Evolutionary conservation across 2,888 invertebrate species (phyloP).

Genomic region (Crossocerus cetratus): DNA sequence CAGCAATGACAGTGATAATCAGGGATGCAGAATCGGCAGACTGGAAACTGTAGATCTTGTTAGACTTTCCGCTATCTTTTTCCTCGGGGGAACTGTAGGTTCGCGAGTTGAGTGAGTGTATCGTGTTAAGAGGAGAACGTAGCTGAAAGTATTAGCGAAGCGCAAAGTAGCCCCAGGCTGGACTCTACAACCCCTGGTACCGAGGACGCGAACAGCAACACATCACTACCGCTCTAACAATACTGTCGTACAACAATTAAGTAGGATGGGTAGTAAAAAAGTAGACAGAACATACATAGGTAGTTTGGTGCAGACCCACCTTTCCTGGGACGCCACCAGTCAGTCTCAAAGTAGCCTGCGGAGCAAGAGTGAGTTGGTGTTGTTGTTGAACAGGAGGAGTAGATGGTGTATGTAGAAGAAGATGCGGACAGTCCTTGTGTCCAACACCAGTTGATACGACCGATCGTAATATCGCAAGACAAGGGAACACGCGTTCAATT

Average conservation of each 20-base stretch:
- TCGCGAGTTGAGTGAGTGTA: neutral
- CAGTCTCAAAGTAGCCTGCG: slow-evolving; percentile 97
- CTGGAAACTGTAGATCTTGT: neutral
- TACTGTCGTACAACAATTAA: slow-evolving; percentile 59
- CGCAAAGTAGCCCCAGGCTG: slow-evolving; percentile 39
- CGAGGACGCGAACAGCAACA: slow-evolving; percentile 41
- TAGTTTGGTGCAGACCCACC: slow-evolving; percentile 84
- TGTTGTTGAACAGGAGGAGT: slow-evolving; percentile 76
- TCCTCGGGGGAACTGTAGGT: neutral
- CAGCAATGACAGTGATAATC: slow-evolving; percentile 27
- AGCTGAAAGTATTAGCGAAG: slow-evolving; percentile 27
- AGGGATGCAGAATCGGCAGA: slow-evolving; percentile 40
- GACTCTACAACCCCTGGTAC: slow-evolving; percentile 49
- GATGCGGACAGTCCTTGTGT: slow-evolving; percentile 83
- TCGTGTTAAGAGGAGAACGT: slow-evolving; percentile 12
- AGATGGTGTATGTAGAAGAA: slow-evolving; percentile 83
- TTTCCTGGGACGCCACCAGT: slow-evolving; percentile 98
- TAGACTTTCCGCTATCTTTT: neutral
- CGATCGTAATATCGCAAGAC: slow-evolving; percentile 68
- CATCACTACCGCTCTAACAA: slow-evolving; percentile 59
- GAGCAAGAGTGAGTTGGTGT: slow-evolving; percentile 80
- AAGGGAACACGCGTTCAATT: slow-evolving; percentile 72
- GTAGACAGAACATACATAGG: slow-evolving; percentile 77
- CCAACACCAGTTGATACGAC: slow-evolving; percentile 72
- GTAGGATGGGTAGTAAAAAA: slow-evolving; percentile 69